Conservation (phyloP, 2,113 vertebrate genomes). For the Rhinopomastus cyanomelas region DNA sequence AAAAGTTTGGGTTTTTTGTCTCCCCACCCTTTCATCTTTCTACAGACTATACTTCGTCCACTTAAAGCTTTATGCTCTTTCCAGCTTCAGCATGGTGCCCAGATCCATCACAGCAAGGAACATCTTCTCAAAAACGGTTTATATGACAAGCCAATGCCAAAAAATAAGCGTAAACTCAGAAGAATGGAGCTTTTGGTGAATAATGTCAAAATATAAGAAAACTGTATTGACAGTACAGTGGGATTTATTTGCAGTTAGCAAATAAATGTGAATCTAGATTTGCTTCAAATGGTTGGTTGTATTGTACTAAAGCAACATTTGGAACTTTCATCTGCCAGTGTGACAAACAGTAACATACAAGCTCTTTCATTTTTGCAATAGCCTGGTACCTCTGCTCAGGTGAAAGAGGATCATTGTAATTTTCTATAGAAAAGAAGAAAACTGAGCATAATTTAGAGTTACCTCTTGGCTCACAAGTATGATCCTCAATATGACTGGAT, state of each 20-base stretch:
- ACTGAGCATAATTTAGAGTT: background rate
- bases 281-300: background rate
- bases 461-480: background rate
- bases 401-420: background rate
- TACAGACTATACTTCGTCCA: constrained; percentile 88
- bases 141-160: constrained; percentile 95
- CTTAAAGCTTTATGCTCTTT: constrained; percentile 94
- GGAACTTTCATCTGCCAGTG: background rate
- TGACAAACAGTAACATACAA: background rate
- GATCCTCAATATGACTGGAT: background rate
- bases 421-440: background rate
- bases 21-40: background rate
- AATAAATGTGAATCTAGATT: constrained; percentile 26
- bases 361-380: background rate
- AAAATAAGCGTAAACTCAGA: constrained; percentile 96
- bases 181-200: constrained; percentile 93
- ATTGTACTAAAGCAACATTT: background rate
- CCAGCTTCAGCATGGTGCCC: constrained; percentile 95
- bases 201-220: constrained; percentile 84
- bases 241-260: constrained; percentile 36
- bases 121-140: constrained; percentile 91
- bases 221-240: background rate
- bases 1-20: background rate
- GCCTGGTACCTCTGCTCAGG: constrained; percentile 7
- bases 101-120: constrained; percentile 96